These are phyloP conservation scores for Daubentonia madagascariensis DNA, from an alignment of 2,113 vertebrate species.

Conservation along the genomic window DNA sequence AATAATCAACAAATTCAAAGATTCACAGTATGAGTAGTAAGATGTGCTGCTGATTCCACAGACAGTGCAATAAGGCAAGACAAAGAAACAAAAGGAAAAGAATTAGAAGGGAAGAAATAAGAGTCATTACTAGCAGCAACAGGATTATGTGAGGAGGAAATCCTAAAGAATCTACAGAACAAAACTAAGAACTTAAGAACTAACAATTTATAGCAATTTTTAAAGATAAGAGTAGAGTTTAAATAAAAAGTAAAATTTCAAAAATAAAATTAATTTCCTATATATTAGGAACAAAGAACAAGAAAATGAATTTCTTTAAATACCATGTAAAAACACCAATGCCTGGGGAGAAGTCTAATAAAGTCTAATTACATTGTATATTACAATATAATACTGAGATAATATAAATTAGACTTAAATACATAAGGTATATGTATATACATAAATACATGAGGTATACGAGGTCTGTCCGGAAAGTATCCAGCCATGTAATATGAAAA, in stretches of 20 bases:
- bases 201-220: not conserved
- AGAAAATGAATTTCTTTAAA: not conserved
- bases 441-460: too few species aligned
- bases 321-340: not conserved
- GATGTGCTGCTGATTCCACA: not conserved
- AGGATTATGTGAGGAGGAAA: not conserved
- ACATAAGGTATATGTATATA: not conserved
- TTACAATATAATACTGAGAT: not conserved
- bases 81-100: not conserved
- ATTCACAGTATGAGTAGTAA: not conserved
- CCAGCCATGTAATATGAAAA: too few species aligned
- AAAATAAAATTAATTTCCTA: slow-evolving; percentile 34
- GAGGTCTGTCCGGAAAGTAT: too few species aligned
- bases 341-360: not conserved
- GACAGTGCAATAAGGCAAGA: not conserved
- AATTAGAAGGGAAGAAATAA: not conserved
- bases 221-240: not conserved
- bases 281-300: not conserved
- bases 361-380: too few species aligned
- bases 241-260: slow-evolving; percentile 31
- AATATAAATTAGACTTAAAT: slow-evolving; percentile 13
- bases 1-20: not conserved
- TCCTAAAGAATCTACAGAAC: not conserved
- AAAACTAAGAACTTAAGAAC: slow-evolving; percentile 12
- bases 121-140: not conserved